phyloP scores from a whole-genome alignment of 2,113 vertebrate genomes.

The Anser brachyrhynchus region DNA sequence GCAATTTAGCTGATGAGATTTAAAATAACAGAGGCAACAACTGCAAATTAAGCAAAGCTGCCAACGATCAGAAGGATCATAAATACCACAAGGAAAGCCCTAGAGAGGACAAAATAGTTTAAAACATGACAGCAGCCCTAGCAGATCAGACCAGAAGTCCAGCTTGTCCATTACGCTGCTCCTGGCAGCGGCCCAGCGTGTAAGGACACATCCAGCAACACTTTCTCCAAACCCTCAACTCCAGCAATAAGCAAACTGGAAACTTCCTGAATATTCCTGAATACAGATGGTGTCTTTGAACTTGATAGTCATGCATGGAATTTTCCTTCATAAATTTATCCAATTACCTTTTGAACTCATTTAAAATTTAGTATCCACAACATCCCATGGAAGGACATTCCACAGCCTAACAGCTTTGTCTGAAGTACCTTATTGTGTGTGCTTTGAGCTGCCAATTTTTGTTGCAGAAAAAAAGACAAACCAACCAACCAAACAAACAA shows the following conservation, averaged over 20 bases:
- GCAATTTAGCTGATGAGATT: background rate
- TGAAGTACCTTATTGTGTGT: background rate
- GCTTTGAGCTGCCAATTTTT: background rate
- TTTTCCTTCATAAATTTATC: slow-evolving; percentile 40
- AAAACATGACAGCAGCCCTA: background rate
- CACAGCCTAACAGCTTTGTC: slow-evolving; percentile 16
- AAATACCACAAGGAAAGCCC: background rate
- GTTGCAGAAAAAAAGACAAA: background rate
- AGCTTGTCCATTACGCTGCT: background rate
- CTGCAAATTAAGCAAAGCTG: background rate
- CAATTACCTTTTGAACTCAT: slow-evolving; percentile 43
- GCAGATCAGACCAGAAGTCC: background rate
- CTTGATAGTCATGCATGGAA: background rate
- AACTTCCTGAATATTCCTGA: background rate
- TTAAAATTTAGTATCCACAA: slow-evolving; percentile 10
- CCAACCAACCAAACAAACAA: background rate
- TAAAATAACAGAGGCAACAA: background rate
- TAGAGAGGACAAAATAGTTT: background rate
- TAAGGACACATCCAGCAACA: background rate
- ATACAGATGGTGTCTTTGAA: background rate
- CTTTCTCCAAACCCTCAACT: background rate
- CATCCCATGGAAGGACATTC: slow-evolving; percentile 62
- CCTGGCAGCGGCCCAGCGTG: background rate
- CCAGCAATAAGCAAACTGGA: background rate
- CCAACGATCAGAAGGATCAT: background rate